A percentile compares a stretch with the other conserved stretches of the same genome.
phyloP scores from a whole-genome alignment of 2,113 vertebrate genomes.

The Eretmochelys imbricata region DNA sequence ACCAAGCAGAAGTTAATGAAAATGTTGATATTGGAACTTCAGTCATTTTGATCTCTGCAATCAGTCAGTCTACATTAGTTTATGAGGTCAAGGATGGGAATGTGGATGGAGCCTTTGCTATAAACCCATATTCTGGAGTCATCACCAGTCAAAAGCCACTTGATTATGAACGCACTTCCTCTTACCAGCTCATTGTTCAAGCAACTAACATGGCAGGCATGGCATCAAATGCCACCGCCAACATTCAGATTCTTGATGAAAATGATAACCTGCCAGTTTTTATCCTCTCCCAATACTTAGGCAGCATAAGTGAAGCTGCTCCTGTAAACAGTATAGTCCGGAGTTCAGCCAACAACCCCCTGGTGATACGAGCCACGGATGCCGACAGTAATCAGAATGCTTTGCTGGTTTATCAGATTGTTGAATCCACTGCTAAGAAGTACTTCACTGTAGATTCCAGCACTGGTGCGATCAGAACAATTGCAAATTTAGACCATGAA shows the following conservation, averaged over 20 bases:
- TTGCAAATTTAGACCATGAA: conserved; percentile 93
- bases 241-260: conserved; percentile 91
- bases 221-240: conserved; percentile 89
- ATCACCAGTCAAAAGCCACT: conserved; percentile 88
- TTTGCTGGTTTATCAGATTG: conserved; percentile 93
- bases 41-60: conserved; percentile 88
- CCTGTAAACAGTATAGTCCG: conserved; percentile 92
- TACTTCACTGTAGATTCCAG: conserved; percentile 96
- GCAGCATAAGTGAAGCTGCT: conserved; percentile 93
- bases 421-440: conserved; percentile 93
- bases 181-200: conserved; percentile 88
- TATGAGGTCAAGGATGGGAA: conserved; percentile 94
- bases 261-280: conserved; percentile 95
- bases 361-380: conserved; percentile 92
- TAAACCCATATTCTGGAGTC: conserved; percentile 96
- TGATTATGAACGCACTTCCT: conserved; percentile 87
- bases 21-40: conserved; percentile 90
- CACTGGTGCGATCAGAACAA: conserved; percentile 95
- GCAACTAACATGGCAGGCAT: conserved; percentile 97
- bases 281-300: conserved; percentile 87
- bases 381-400: conserved; percentile 95
- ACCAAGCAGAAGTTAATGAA: conserved; percentile 92
- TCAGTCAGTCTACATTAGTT: conserved; percentile 92
- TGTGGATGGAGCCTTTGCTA: conserved; percentile 82
- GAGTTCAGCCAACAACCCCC: conserved; percentile 82